These are phyloP conservation scores for Calycopis cecrops DNA, from an alignment of 1,140 invertebrate species.

Conservation along the genomic window DNA sequence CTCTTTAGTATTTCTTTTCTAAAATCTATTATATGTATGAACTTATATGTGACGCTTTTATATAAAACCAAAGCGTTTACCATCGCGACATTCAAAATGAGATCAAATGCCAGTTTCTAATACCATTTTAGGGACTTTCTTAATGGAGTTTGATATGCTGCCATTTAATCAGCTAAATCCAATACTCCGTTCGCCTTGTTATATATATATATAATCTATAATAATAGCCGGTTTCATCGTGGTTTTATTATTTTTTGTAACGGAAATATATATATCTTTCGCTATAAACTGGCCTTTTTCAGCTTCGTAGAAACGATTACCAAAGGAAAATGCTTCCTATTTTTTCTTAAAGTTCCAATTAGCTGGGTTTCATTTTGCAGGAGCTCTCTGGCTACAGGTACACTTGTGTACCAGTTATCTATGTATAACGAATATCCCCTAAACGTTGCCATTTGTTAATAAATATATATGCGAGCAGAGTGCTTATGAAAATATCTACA, in stretches of 20 bases:
- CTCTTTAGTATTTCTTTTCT: slow-evolving; percentile 27
- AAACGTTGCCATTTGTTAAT: no score
- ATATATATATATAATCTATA: no score
- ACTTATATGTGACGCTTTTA: slow-evolving; percentile 17
- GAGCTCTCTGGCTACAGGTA: slow-evolving; percentile 16
- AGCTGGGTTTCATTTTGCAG: slow-evolving; percentile 18
- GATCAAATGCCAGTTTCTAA: no score
- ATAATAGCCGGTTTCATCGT: no score
- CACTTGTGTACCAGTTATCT: slow-evolving; percentile 22
- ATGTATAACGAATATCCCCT: slow-evolving; percentile 15
- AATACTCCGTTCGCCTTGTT: no score
- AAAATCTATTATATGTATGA: slow-evolving; percentile 19
- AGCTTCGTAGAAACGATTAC: slow-evolving; percentile 18
- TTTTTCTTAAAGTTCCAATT: slow-evolving; percentile 20
- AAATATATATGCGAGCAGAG: no score
- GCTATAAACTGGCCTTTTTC: slow-evolving; percentile 22
- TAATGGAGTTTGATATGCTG: no score
- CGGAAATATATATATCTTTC: no score
- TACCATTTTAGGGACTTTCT: no score
- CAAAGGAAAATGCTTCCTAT: slow-evolving; percentile 19
- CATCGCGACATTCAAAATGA: slow-evolving; percentile 31
- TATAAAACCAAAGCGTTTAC: slow-evolving; percentile 37
- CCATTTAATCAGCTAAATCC: no score
- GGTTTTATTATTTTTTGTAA: no score
- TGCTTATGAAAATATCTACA: no score